Evolutionary conservation across 2,113 vertebrate genomes (phyloP), one percentile per base, ranked within the genome.

Genomic region (Galemys pyrenaicus): DNA sequence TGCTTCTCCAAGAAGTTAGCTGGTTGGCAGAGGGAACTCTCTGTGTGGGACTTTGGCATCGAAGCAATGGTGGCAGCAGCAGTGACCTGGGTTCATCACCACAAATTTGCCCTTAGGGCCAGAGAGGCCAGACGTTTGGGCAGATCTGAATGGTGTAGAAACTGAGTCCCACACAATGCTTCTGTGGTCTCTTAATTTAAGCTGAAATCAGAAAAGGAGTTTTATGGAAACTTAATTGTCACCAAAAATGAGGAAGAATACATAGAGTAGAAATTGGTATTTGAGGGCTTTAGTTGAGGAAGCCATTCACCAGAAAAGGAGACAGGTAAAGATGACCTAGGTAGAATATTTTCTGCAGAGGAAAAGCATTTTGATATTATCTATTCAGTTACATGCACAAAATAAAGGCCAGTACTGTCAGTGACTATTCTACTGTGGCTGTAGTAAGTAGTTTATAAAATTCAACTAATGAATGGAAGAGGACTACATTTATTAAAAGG

Each of bases 401-500:
- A 80, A 71, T 35, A 73, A 91, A 92, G 26, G 26, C 16, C 19
- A 22, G 28, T 41, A 13, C 28, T 58, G 28, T 58, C 9, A 32
- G 11, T 84, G 58, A 35, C 37, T 56, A 11, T 87, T 91, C 37
- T 64, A 19, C n/a, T 74, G 70, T 54, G 46, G 44, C 44, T 73
- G 5, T 86, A 87, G 51, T 24, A 80, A 74, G 32, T 26, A 37
- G n/a, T 71, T 89, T 70, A n/a, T 84, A 81, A 73, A 93, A 81
- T 35, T 89, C 90, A 28, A 10, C 28, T 49, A 67, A 68, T 10
- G 49, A 87, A 73, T 41, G 26, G 26, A 80, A 71, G 78, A 87
- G 32, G 75, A 86, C 64, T 60, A 9, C 62, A 77, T 89, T 94
- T 80, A 81, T 83, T 87, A 93, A 80, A 92, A 93, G 39, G 71